Evolutionary conservation across 2,888 invertebrate species (phyloP), one percentile per base, ranked within the genome.

Genomic region (Pollenia angustigena): DNA sequence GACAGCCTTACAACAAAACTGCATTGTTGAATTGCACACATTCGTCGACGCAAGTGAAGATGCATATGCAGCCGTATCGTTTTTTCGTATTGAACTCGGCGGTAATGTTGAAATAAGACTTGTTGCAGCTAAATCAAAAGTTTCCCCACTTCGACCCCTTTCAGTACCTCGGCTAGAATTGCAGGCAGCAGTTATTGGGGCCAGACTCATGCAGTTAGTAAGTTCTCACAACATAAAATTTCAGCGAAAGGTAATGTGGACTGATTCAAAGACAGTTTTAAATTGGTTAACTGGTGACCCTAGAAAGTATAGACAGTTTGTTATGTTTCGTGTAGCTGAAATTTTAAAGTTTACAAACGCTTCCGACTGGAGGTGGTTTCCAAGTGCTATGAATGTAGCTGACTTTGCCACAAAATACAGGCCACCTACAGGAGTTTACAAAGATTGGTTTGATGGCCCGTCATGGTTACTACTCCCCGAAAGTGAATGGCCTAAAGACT

Each of bases 391-490:
- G 56, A 80, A 85, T 60, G 80, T 81, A 2, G 62, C 81, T 2
- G 76, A 85, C 16, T 81, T 75, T 44, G 60, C 68, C 1, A 75
- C 66, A 2, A 81, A 72, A 4, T 62, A 7, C 54, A 60, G 46
- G n/a, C 46, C 71, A 12, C 9, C 44, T 32, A 81, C 42, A 11
- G 54, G 72, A 40, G 52, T 16, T 11, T 72, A 64, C 12, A 44
- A 81, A 0, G 54, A 71, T 6, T 88, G 85, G 87, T 83, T 88
- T 56, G 42, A 52, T 3, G 83, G 85, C 11, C 87, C 87, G 2
- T 54, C 11, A 2, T 85, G 85, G 81, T 42, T 87, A 40, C n/a
- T 18, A 18, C 8, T 2, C 0, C 12, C 40, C 18, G 60, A 62
- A 60, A 40, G 18, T 48, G 23, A 58, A 3, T 87, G 85, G 87